Percentiles rank a stretch among this genome's conserved stretches.
phyloP scores from a whole-genome alignment of 1,140 invertebrate species.

The Trichonephila clavipes region DNA sequence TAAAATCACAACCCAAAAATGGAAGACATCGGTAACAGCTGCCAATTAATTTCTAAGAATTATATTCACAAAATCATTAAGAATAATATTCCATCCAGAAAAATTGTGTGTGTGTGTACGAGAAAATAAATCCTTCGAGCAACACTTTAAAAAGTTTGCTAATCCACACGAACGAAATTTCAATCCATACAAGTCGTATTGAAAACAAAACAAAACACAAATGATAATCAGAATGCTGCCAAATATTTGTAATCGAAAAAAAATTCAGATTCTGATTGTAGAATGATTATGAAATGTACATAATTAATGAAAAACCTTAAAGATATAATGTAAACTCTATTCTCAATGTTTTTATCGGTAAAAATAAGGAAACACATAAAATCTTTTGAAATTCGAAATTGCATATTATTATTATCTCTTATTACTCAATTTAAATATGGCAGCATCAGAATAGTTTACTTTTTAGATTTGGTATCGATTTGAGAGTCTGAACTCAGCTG shows the following conservation, averaged over 20 bases:
- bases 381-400: background rate
- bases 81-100: no score
- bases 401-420: background rate
- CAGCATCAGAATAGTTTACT: background rate
- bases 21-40: no score
- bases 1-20: no score
- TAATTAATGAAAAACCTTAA: no score
- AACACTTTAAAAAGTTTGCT: background rate
- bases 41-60: no score
- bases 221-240: background rate
- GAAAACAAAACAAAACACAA: background rate
- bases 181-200: background rate
- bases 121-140: no score
- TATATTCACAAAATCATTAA: no score
- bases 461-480: constrained; percentile 5
- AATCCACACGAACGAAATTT: background rate
- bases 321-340: no score
- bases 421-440: background rate
- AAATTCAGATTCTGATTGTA: background rate
- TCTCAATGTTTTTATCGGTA: no score
- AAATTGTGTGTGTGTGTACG: no score
- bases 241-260: background rate
- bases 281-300: no score
- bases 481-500: constrained; percentile 15
- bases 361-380: no score